phyloP scores from a whole-genome alignment of 2,888 invertebrate genomes.

The Hirtodrosophila duncani region DNA sequence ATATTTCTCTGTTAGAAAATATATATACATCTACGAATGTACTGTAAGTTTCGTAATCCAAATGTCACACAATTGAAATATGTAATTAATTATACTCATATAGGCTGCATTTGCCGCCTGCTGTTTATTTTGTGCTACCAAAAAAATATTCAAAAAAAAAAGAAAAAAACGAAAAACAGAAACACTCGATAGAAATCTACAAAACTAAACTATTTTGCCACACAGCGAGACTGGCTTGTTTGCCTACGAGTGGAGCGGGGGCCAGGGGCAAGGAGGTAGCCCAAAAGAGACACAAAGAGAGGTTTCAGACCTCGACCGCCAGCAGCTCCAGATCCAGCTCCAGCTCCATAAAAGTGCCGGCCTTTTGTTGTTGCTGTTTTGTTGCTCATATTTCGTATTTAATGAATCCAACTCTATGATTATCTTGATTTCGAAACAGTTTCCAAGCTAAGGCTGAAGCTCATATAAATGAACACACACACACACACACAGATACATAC shows the following conservation, averaged over 20 bases:
- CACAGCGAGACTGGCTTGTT: slow-evolving; percentile 25
- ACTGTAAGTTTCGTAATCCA: slow-evolving; percentile 58
- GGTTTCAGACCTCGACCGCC: slow-evolving; percentile 22
- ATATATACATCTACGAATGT: too few species aligned
- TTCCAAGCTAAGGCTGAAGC: slow-evolving; percentile 26
- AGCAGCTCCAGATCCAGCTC: slow-evolving; percentile 24
- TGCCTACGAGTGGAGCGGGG: neutral
- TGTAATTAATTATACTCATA: slow-evolving; percentile 41
- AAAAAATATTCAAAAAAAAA: slow-evolving; percentile 15
- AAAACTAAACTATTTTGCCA: slow-evolving; percentile 72
- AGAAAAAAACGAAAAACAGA: slow-evolving; percentile 13
- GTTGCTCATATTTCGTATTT: slow-evolving; percentile 68
- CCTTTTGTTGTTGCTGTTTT: slow-evolving; percentile 31
- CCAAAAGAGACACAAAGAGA: too few species aligned
- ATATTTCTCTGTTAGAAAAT: too few species aligned
- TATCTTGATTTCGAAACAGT: slow-evolving; percentile 70
- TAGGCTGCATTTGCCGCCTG: slow-evolving; percentile 58
- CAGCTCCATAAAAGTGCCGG: too few species aligned
- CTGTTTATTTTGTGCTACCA: slow-evolving; percentile 66
- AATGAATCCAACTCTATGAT: slow-evolving; percentile 67
- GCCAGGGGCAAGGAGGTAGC: neutral
- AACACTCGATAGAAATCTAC: slow-evolving; percentile 60
- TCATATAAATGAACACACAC: slow-evolving; percentile 27
- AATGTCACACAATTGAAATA: slow-evolving; percentile 68
- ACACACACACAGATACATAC: too few species aligned